Evolutionary conservation across 2,113 vertebrate species (phyloP).

Genomic region (Zeus faber): DNA sequence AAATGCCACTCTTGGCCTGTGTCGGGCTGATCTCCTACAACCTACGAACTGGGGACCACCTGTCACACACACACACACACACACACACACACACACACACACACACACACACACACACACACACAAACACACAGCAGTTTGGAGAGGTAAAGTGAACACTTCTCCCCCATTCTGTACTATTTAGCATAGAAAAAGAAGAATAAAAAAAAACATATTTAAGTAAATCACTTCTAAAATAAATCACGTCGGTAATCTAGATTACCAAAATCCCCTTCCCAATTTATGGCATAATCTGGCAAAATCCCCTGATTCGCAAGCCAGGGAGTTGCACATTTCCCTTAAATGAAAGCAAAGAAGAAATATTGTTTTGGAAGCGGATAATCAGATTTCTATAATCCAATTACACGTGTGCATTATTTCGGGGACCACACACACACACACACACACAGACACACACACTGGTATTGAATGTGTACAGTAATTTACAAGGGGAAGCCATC

Average conservation of each 20-base stretch:
- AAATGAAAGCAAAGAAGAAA: not conserved
- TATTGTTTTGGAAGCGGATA: slow-evolving; percentile 3
- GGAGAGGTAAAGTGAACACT: too few species aligned
- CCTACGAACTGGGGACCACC: not conserved
- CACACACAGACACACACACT: not conserved
- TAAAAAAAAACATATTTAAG: not conserved
- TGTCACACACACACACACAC: too few species aligned
- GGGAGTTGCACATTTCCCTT: not conserved
- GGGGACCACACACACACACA: not conserved
- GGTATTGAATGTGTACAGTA: too few species aligned
- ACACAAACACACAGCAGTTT: not conserved
- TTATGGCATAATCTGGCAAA: not conserved
- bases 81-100: too few species aligned
- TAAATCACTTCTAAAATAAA: too few species aligned
- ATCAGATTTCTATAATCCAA: slow-evolving; percentile 1
- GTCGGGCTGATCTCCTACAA: too few species aligned
- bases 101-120: not conserved
- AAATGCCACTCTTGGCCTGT: too few species aligned
- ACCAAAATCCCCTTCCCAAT: not conserved
- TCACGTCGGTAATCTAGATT: too few species aligned
- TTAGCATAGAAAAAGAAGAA: too few species aligned
- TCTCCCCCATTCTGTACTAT: too few species aligned
- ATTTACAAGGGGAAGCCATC: too few species aligned
- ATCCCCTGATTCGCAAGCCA: not conserved
- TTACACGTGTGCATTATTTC: not conserved